Evolutionary conservation across 2,888 invertebrate genomes (phyloP).

Genomic region (Papilio demoleus): DNA sequence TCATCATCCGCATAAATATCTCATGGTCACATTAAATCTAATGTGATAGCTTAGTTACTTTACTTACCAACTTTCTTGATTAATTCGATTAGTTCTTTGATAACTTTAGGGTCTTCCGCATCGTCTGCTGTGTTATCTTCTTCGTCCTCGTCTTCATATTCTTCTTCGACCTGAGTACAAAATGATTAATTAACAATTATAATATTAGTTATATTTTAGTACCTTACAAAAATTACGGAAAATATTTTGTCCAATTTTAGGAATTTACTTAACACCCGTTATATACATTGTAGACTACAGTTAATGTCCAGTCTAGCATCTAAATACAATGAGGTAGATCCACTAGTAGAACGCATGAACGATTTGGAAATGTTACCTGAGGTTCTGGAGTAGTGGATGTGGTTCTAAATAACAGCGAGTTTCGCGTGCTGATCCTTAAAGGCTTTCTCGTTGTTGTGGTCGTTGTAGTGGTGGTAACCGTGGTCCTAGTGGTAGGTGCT

Average conservation of each 20-base stretch:
- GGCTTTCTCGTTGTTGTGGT: conserved; percentile 71
- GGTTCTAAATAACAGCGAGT: conserved; percentile 67
- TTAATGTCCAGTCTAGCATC: too few relatives aligned
- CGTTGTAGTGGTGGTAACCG: conserved; percentile 71
- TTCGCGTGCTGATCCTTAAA: conserved; percentile 73
- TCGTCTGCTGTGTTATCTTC: conserved; percentile 64
- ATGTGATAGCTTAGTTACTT: not conserved
- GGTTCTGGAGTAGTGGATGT: conserved; percentile 70
- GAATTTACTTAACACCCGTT: too few relatives aligned
- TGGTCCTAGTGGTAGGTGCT: conserved; percentile 75
- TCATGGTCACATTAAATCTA: not conserved
- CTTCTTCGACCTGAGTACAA: conserved; percentile 57
- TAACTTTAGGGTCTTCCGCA: conserved; percentile 89
- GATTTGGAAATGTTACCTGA: too few relatives aligned
- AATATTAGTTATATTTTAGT: too few relatives aligned
- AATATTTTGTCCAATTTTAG: too few relatives aligned
- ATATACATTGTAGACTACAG: too few relatives aligned
- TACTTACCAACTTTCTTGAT: conserved; percentile 91
- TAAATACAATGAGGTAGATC: too few relatives aligned
- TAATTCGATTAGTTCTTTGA: conserved; percentile 92
- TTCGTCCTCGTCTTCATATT: conserved; percentile 58
- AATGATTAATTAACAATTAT: conserved; percentile 16
- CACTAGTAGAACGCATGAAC: too few relatives aligned
- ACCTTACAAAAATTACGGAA: too few relatives aligned
- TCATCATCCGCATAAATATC: too few relatives aligned